Evolutionary conservation across 2,888 invertebrate species (phyloP).

Genomic region (Orchesellides sinensis): DNA sequence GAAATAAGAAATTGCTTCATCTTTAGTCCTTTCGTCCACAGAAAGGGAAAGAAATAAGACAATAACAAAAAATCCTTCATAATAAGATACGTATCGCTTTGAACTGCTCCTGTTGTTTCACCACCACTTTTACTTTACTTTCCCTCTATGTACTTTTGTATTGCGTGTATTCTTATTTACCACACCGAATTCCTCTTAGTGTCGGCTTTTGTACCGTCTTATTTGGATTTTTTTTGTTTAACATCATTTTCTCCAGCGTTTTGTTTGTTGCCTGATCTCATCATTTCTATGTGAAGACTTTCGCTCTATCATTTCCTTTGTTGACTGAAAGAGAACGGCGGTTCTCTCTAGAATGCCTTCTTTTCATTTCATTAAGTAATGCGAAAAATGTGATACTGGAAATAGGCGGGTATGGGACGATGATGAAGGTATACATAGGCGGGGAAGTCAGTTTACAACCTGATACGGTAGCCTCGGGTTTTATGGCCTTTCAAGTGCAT

Average conservation of each 20-base stretch:
- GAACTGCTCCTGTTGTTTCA: background rate
- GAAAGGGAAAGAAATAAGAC: constrained; percentile 20
- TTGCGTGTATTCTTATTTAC: constrained; percentile 3
- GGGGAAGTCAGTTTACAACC: too few relatives aligned
- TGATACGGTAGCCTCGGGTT: too few relatives aligned
- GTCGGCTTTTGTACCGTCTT: background rate
- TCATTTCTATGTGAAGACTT: background rate
- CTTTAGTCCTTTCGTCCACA: constrained; percentile 13
- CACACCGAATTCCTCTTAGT: background rate
- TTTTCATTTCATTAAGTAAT: constrained; percentile 26
- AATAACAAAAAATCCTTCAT: constrained; percentile 10
- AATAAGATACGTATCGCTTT: constrained; percentile 17
- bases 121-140: background rate
- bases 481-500: too few relatives aligned
- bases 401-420: constrained; percentile 6
- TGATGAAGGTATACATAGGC: background rate
- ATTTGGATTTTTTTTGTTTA: constrained; percentile 19
- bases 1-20: constrained; percentile 51
- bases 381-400: constrained; percentile 26
- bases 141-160: background rate
- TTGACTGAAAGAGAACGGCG: constrained; percentile 3
- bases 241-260: constrained; percentile 11
- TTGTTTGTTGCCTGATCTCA: constrained; percentile 11
- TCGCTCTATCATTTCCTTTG: constrained; percentile 22
- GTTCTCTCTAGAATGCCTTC: background rate